Base-by-base conservation (phyloP, 1,140 invertebrate genomes). In the Solenopsis invicta region DNA sequence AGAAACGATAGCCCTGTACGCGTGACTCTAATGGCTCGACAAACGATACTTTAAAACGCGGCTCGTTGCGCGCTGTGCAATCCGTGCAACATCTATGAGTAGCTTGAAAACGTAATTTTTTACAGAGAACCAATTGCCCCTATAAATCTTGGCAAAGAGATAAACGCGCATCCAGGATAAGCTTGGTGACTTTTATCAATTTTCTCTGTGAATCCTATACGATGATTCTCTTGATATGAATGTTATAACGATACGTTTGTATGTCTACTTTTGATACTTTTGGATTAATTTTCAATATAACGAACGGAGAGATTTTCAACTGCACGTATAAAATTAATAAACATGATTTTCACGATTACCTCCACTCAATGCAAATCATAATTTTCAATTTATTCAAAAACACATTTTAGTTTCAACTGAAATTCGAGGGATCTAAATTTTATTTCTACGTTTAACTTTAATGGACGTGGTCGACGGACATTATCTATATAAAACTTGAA, bases 1-100 rank as follows among this genome's bases (percentile, higher is more conserved):
- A 52, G 78, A 90, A 88, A 91, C 76, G 76, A 82, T 86, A 90
- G 89, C 82, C 56, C 45, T 29, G 52, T 56, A 59, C 66, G 62
- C 54, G 62, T 62, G 78, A 75, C 80, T 90, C 87, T 87, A 91
- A 91, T 91, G 89, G 89, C 82, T 91, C 78, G 90, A 85, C 78
- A 80, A 89, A 88, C 89, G 85, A 87, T 91, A 84, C 77, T 91
- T 91, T 82, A 89, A 76, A 54, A 74, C 74, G 50, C 78, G 82
- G 84, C 61, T 87, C 45, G 82, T 75, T 91, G 72, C 82, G 45
- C 71, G 54, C 66, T 59, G 54, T 56, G 77, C 85, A 86, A 88
- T 88, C 59, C 76, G 69, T 48, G 74, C 75, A 67, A 82, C 80
- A 61, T 54, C 67, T 82, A 82, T 71, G 67, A 45, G 66, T 41